Evolutionary conservation across 2,888 invertebrate genomes (phyloP), one percentile per base, ranked within the genome.

Genomic region (Leucophora obtusa): DNA sequence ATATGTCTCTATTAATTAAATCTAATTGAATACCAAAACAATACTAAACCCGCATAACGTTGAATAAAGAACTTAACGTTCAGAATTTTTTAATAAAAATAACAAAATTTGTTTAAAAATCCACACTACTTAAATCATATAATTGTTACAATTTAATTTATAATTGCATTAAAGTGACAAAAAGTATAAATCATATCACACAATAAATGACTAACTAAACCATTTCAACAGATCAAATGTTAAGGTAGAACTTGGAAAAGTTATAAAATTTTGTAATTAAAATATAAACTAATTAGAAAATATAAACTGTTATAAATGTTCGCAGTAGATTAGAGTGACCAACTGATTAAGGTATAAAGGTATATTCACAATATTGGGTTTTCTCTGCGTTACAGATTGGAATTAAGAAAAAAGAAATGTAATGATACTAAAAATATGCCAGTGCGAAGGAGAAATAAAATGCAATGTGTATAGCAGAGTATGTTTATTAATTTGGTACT

Each of bases 121-220:
- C 21, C 17, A 68, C 35, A 68, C 24, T 38, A 43, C 59, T 62
- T 73, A 56, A 79, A 60, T 60, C 8, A 11, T 65, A 66, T 70
- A 74, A 74, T 74, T 79, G 65, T 62, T 69, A 47, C 38, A 72
- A 65, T 74, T 65, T 65, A 24, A 54, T 53, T 59, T 59, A 69
- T 70, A 65, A 79, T 74, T 54, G 35, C 70, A 66, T 70, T 75
- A 15, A 59, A 47, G 24, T 51, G 28, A n/a, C 56, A 15, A 62
- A 47, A 21, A 21, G 14, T 33, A 35, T 11, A 15, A 53, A 21
- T 53, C 17, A 56, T 56, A 24, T 7, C 24, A 47, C 28, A 33
- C 14, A 53, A 14, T 17, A 21, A 18, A n/a, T n/a, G n/a, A n/a
- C n/a, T n/a, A 1, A 53, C 18, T 21, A n/a, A 9, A 28, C n/a